phyloP scores from a whole-genome alignment of 2,797 vertebrate genomes.

The Acipenser oxyrinchus region DNA sequence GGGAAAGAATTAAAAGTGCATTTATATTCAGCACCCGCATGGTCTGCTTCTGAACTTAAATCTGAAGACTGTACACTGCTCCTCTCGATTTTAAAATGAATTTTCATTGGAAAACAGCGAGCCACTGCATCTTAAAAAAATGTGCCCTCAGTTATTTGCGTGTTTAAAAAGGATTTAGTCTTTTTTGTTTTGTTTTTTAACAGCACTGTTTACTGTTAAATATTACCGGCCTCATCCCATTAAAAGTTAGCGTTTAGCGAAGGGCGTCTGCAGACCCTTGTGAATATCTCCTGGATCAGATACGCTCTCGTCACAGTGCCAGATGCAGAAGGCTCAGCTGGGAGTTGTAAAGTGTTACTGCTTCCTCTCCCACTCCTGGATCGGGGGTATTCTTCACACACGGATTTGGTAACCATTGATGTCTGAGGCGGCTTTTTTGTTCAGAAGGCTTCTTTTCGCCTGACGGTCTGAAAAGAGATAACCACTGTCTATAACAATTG shows the following conservation, averaged over 20 bases:
- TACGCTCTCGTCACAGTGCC: not conserved
- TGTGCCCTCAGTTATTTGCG: too few species aligned
- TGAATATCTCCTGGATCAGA: not conserved
- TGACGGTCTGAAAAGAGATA: conserved; percentile 64
- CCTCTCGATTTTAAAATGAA: too few species aligned
- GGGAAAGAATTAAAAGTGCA: too few species aligned
- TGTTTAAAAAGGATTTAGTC: not conserved
- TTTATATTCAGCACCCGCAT: too few species aligned
- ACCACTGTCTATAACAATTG: not conserved
- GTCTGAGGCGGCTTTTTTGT: conserved; percentile 75
- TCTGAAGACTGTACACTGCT: too few species aligned
- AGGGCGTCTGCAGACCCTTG: not conserved
- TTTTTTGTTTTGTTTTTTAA: too few species aligned
- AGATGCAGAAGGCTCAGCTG: not conserved
- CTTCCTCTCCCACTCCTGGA: not conserved
- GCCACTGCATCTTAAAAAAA: too few species aligned
- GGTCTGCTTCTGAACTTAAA: too few species aligned
- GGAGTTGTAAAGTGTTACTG: not conserved
- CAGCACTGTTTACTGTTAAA: too few species aligned
- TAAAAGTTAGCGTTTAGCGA: not conserved
- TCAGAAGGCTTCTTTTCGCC: conserved; percentile 84
- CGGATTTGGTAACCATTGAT: conserved; percentile 94
- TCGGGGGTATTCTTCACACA: conserved; percentile 59
- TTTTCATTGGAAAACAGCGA: too few species aligned
- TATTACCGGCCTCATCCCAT: not conserved